Conservation (phyloP, 2,888 invertebrate species). For the Drosophila hawaiiensis region DNA sequence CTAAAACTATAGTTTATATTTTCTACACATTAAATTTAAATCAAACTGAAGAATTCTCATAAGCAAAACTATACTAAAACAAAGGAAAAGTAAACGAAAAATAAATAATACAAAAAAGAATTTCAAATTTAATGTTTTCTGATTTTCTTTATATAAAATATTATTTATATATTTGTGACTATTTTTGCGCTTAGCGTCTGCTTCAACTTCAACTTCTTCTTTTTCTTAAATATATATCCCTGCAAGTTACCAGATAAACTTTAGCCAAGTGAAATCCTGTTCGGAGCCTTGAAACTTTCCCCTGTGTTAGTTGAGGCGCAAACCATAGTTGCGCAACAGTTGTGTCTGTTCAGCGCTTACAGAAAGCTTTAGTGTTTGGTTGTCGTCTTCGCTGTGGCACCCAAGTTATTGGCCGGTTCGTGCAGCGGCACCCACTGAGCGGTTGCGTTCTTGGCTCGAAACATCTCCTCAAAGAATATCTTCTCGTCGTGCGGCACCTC, state of each 20-base stretch:
- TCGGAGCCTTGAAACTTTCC: background rate
- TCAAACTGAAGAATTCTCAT: background rate
- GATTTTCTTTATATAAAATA: background rate
- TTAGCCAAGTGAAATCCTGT: conserved; percentile 13
- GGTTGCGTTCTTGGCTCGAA: conserved; percentile 87
- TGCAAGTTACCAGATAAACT: conserved; percentile 58
- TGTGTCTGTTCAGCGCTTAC: conserved; percentile 2
- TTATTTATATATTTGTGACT: conserved; percentile 5
- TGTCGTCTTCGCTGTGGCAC: conserved; percentile 57
- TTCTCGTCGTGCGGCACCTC: conserved; percentile 86
- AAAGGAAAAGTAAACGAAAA: background rate
- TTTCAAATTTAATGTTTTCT: background rate
- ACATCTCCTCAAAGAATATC: conserved; percentile 87
- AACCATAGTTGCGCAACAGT: conserved; percentile 40
- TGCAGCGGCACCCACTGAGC: conserved; percentile 87
- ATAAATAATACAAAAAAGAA: background rate
- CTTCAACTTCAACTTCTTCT: background rate
- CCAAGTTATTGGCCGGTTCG: conserved; percentile 62
- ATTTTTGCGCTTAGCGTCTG: conserved; percentile 23
- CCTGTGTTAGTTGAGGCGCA: conserved; percentile 17
- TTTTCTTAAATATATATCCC: conserved; percentile 66
- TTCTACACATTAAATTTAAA: background rate
- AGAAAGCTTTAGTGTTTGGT: conserved; percentile 52
- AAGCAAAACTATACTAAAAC: too few species aligned
- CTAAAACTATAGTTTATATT: background rate